A percentile compares a stretch with the other conserved stretches of the same genome.
Conservation (phyloP, 1,140 invertebrate species). For the Pseudomyrmex flavicornis region DNA sequence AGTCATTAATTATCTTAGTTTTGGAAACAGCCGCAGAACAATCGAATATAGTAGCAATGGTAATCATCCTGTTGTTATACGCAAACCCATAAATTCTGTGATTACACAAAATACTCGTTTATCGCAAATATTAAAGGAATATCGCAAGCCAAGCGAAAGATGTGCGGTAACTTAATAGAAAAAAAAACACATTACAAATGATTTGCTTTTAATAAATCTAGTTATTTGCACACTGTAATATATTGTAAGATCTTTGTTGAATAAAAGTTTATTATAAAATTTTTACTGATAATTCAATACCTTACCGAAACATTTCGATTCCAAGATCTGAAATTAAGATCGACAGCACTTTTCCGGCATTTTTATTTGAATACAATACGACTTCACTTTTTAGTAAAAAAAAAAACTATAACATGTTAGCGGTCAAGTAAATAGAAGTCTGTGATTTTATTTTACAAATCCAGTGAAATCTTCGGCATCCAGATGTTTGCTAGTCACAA, state of each 20-base stretch:
- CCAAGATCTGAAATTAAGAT: too few species aligned
- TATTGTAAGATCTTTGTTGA: neutral
- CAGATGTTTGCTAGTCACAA: too few species aligned
- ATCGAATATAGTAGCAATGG: conserved; percentile 83
- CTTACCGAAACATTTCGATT: too few species aligned
- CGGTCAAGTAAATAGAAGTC: too few species aligned
- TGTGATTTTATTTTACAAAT: too few species aligned
- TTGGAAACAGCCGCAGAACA: conserved; percentile 81
- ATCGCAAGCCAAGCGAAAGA: conserved; percentile 73
- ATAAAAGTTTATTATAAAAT: too few species aligned
- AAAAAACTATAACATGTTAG: too few species aligned
- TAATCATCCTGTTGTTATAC: conserved; percentile 83
- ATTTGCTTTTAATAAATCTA: conserved; percentile 42
- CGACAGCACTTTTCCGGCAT: too few species aligned
- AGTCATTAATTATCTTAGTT: conserved; percentile 78
- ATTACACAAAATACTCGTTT: conserved; percentile 38
- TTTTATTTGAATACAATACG: too few species aligned
- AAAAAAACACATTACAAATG: conserved; percentile 6
- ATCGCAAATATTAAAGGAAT: conserved; percentile 69
- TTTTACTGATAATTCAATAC: too few species aligned
- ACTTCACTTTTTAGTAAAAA: too few species aligned
- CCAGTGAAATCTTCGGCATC: too few species aligned
- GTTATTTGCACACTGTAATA: neutral
- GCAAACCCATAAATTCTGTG: conserved; percentile 69
- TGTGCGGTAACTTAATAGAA: conserved; percentile 74